A percentile compares a stretch with the other conserved stretches of the same genome.
These are phyloP conservation scores for Drosophila bocki DNA, from an alignment of 1,140 invertebrate genomes.

Conservation along the genomic window DNA sequence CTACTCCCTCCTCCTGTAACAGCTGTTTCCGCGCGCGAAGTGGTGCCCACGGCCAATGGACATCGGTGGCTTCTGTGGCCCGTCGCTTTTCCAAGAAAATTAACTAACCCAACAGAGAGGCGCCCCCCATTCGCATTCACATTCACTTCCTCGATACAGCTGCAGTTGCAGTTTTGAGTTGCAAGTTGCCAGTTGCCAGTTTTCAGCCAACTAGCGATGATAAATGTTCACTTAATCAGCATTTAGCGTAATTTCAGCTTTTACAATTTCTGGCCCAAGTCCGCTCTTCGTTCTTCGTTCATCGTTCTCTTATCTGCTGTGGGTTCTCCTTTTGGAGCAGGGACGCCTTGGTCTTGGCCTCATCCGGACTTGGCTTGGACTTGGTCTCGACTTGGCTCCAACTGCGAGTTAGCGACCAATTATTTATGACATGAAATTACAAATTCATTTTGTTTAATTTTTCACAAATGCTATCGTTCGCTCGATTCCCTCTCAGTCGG, in stretches of 20 bases:
- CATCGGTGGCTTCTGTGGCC: constrained; percentile 65
- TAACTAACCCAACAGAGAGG: constrained; percentile 65
- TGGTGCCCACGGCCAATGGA: constrained; percentile 30
- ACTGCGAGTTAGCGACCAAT: constrained; percentile 79
- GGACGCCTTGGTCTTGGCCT: constrained; percentile 15
- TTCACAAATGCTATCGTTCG: constrained; percentile 67
- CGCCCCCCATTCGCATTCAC: constrained; percentile 48
- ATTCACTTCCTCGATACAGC: constrained; percentile 67
- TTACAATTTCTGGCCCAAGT: constrained; percentile 64
- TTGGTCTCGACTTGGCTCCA: constrained; percentile 41
- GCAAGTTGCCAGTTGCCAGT: constrained; percentile 7
- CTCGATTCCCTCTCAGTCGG: constrained; percentile 5
- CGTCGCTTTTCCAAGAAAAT: constrained; percentile 78
- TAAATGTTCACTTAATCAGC: constrained; percentile 85
- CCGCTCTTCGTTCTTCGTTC: constrained; percentile 22
- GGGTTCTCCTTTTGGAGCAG: constrained; percentile 45
- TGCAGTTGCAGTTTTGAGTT: constrained; percentile 29
- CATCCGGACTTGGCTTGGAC: constrained; percentile 25
- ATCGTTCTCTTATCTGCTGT: constrained; percentile 27
- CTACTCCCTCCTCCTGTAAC: constrained; percentile 17
- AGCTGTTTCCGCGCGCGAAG: constrained; percentile 58
- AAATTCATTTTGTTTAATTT: constrained; percentile 85
- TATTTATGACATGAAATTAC: constrained; percentile 85
- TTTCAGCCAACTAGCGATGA: constrained; percentile 73
- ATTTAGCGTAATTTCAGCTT: constrained; percentile 85